Evolutionary conservation across 2,113 vertebrate species (phyloP).

Genomic region (Scolopax mira): DNA sequence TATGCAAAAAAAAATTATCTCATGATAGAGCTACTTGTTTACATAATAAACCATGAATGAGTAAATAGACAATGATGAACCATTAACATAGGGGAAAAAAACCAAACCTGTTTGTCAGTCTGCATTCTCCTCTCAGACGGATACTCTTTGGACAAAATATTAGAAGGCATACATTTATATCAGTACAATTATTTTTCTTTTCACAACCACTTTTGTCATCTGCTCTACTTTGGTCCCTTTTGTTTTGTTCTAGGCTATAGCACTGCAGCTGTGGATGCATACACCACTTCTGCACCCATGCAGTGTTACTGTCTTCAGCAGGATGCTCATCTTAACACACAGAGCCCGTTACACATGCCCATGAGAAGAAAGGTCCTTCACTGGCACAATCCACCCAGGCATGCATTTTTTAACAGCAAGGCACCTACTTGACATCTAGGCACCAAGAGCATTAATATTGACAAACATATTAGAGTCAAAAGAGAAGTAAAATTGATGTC

Average conservation of each 20-base stretch:
- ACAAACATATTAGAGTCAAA: not conserved
- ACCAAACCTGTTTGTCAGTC: not conserved
- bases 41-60: not conserved
- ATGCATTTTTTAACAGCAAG: not conserved
- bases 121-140: not conserved
- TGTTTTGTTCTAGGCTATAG: not conserved
- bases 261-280: not conserved
- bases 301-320: not conserved
- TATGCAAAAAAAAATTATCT: not conserved
- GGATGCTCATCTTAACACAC: not conserved
- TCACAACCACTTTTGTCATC: not conserved
- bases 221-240: not conserved
- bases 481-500: not conserved
- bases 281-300: not conserved
- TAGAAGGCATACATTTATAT: not conserved
- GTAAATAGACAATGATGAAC: not conserved
- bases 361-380: not conserved
- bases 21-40: not conserved
- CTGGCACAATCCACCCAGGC: not conserved
- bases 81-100: not conserved
- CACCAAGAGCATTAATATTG: not conserved
- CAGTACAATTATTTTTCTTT: not conserved
- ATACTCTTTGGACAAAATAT: not conserved
- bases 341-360: not conserved
- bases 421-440: not conserved